Percentiles rank a stretch among this genome's conserved stretches.
phyloP scores from a whole-genome alignment of 2,113 vertebrate species.

The Cisticola juncidis region DNA sequence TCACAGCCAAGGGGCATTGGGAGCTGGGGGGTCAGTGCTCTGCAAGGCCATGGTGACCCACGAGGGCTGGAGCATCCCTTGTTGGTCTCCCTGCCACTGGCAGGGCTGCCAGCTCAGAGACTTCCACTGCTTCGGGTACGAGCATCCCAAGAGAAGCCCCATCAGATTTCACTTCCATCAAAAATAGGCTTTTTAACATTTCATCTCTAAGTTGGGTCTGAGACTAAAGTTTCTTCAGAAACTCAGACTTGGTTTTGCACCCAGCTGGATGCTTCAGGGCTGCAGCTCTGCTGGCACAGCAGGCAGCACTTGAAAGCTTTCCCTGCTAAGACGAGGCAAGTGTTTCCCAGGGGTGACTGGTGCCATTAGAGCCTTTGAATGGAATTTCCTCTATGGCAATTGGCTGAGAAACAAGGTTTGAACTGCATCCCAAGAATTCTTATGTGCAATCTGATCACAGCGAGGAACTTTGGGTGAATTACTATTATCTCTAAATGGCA shows the following conservation, averaged over 20 bases:
- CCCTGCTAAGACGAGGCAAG: not conserved
- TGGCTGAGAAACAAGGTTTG: not conserved
- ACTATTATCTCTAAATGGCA: not conserved
- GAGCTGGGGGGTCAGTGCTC: not conserved
- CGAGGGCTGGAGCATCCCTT: not conserved
- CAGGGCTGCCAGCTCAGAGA: not conserved
- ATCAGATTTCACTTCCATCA: not conserved
- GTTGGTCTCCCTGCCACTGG: not conserved
- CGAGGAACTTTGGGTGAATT: not conserved
- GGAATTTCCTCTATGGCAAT: not conserved
- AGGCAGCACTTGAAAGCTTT: not conserved
- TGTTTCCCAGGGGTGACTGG: not conserved
- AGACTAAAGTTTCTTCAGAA: not conserved
- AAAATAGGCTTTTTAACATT: not conserved
- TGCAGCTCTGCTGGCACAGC: not conserved
- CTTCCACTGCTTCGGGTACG: not conserved
- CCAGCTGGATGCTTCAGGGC: not conserved
- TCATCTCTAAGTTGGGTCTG: not conserved
- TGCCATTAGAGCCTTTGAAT: not conserved
- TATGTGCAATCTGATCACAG: accelerated
- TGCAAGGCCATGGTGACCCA: not conserved
- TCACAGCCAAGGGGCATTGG: not conserved
- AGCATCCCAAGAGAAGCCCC: not conserved
- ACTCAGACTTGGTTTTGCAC: not conserved
- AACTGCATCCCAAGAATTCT: not conserved